Evolutionary conservation across 2,113 vertebrate species (phyloP).

Genomic region (Otis tarda): DNA sequence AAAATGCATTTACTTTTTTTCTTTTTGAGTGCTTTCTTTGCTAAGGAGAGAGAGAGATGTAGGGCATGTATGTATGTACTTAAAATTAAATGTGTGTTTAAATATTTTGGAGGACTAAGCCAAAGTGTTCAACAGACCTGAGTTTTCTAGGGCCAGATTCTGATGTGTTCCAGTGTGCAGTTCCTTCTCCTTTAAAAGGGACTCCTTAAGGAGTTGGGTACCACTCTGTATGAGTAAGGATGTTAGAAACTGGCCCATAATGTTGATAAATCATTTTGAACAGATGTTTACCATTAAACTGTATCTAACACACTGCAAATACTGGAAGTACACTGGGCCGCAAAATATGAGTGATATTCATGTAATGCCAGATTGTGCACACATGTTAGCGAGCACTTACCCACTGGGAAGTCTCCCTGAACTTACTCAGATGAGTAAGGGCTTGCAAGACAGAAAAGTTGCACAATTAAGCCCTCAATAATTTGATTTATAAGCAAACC

Average conservation of each 20-base stretch:
- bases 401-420: constrained; percentile 50
- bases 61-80: not conserved
- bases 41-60: not conserved
- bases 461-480: constrained; percentile 61
- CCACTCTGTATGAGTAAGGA: not conserved
- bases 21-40: not conserved
- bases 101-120: not conserved
- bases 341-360: constrained; percentile 54
- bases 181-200: not conserved
- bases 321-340: constrained; percentile 40
- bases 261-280: constrained; percentile 47
- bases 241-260: constrained; percentile 1
- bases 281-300: constrained; percentile 59
- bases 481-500: constrained; percentile 63
- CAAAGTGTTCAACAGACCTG: not conserved
- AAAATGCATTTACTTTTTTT: not conserved
- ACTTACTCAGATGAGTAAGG: constrained; percentile 53
- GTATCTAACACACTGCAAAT: constrained; percentile 56
- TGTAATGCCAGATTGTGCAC: constrained; percentile 59
- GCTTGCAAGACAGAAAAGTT: constrained; percentile 53
- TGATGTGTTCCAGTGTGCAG: not conserved
- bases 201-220: not conserved
- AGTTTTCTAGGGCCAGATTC: not conserved
- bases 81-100: not conserved
- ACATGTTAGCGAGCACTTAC: constrained; percentile 46